These are phyloP conservation scores for Temnothorax ravouxi DNA, from an alignment of 2,888 invertebrate species.

Conservation along the genomic window DNA sequence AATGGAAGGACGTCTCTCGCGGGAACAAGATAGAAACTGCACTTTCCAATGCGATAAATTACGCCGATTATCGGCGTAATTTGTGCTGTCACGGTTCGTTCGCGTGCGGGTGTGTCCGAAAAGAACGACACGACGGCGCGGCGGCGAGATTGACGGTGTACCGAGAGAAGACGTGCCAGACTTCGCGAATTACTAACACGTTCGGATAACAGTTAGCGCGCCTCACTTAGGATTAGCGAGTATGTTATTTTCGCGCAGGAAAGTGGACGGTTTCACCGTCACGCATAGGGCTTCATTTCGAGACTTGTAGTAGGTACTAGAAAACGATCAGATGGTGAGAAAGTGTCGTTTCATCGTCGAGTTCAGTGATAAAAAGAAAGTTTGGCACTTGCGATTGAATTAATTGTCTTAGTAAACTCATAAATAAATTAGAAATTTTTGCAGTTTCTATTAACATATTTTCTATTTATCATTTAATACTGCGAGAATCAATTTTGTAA, in stretches of 20 bases:
- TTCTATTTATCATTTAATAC: not conserved
- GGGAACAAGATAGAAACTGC: constrained; percentile 67
- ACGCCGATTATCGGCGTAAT: constrained; percentile 58
- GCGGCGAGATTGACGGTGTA: constrained; percentile 39
- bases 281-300: constrained; percentile 14
- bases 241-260: constrained; percentile 73
- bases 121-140: constrained; percentile 9
- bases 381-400: not conserved
- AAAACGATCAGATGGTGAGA: constrained; percentile 10
- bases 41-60: constrained; percentile 77
- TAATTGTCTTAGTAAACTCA: not conserved
- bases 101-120: constrained; percentile 49
- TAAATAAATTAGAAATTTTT: not conserved
- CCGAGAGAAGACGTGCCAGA: constrained; percentile 33
- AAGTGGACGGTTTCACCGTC: constrained; percentile 68
- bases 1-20: constrained; percentile 20
- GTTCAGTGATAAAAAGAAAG: not conserved
- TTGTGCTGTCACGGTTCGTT: constrained; percentile 52
- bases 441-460: not conserved
- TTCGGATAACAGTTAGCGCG: constrained; percentile 24
- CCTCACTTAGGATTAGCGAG: constrained; percentile 39
- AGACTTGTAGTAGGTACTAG: constrained; percentile 5
- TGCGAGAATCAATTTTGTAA: not conserved
- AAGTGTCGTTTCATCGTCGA: constrained; percentile 17
- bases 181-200: constrained; percentile 6